These are phyloP conservation scores for Drosophila nr. fundita DNA, from an alignment of 2,888 invertebrate genomes.

Conservation along the genomic window DNA sequence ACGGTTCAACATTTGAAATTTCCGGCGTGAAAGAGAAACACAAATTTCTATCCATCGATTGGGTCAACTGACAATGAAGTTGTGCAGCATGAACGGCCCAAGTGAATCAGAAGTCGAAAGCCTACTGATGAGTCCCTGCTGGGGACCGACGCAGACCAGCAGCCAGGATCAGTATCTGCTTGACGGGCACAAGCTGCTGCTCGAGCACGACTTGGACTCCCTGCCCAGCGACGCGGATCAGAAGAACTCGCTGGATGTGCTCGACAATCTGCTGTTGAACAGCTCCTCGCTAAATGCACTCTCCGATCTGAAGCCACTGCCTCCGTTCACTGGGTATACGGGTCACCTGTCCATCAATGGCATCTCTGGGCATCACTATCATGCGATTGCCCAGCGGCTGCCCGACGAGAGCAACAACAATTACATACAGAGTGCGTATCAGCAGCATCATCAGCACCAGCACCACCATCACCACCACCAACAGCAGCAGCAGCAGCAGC, in stretches of 20 bases:
- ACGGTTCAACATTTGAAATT: constrained; percentile 9
- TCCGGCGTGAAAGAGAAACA: constrained; percentile 20
- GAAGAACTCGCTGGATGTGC: constrained; percentile 88
- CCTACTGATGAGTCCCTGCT: constrained; percentile 90
- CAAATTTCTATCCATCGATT: constrained; percentile 51
- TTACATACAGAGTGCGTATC: constrained; percentile 88
- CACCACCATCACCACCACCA: constrained; percentile 55
- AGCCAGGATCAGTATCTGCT: constrained; percentile 86
- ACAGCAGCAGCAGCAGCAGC: constrained; percentile 53
- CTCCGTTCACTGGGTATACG: constrained; percentile 94
- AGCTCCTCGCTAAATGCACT: constrained; percentile 87
- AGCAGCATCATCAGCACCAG: constrained; percentile 61
- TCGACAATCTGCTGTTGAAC: constrained; percentile 88
- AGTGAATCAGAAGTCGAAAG: constrained; percentile 88
- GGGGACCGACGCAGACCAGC: constrained; percentile 87
- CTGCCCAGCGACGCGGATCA: constrained; percentile 85
- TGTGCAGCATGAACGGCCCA: constrained; percentile 86
- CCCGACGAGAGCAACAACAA: constrained; percentile 92
- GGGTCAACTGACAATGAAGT: constrained; percentile 87
- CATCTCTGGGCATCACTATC: constrained; percentile 94
- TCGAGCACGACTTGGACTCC: constrained; percentile 87
- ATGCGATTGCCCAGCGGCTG: constrained; percentile 91
- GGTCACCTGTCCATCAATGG: constrained; percentile 94
- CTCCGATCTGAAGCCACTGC: constrained; percentile 93
- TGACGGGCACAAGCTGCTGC: constrained; percentile 86